A percentile compares a stretch with the other conserved stretches of the same genome.
Evolutionary conservation across 2,888 invertebrate species (phyloP).

Genomic region (Dicyrtomina minuta): DNA sequence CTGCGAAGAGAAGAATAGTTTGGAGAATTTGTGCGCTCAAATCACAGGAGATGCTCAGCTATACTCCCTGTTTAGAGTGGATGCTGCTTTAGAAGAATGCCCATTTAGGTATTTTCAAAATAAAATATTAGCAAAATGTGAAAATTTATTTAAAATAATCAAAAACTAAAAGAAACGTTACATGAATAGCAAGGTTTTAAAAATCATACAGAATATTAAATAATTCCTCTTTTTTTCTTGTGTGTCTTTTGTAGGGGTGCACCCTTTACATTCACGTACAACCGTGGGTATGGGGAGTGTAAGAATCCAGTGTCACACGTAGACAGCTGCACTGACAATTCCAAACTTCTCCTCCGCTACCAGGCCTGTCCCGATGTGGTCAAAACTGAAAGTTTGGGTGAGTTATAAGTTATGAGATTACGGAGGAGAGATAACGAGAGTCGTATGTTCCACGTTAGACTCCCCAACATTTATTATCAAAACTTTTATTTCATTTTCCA

Average conservation of each 20-base stretch:
- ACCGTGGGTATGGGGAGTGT: slow-evolving; percentile 69
- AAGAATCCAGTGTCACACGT: slow-evolving; percentile 73
- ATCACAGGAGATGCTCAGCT: slow-evolving; percentile 73
- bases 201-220: neutral
- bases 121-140: slow-evolving; percentile 13
- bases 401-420: slow-evolving; percentile 49
- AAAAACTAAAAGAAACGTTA: no score
- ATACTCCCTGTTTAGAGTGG: slow-evolving; percentile 73
- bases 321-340: slow-evolving; percentile 81
- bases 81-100: slow-evolving; percentile 71
- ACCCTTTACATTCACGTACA: slow-evolving; percentile 79
- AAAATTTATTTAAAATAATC: no score
- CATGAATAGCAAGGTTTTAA: no score
- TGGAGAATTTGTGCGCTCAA: slow-evolving; percentile 67
- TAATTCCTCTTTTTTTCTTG: neutral
- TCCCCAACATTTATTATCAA: no score
- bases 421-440: neutral
- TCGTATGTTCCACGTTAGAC: no score
- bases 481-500: no score
- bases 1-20: slow-evolving; percentile 63
- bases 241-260: slow-evolving; percentile 60
- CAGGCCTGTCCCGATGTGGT: slow-evolving; percentile 79
- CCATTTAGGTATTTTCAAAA: slow-evolving; percentile 63
- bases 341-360: slow-evolving; percentile 74
- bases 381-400: slow-evolving; percentile 76